A percentile compares a stretch with the other conserved stretches of the same genome.
These are phyloP conservation scores for Chrysolina oricalcia DNA, from an alignment of 2,888 invertebrate species.

Conservation along the genomic window DNA sequence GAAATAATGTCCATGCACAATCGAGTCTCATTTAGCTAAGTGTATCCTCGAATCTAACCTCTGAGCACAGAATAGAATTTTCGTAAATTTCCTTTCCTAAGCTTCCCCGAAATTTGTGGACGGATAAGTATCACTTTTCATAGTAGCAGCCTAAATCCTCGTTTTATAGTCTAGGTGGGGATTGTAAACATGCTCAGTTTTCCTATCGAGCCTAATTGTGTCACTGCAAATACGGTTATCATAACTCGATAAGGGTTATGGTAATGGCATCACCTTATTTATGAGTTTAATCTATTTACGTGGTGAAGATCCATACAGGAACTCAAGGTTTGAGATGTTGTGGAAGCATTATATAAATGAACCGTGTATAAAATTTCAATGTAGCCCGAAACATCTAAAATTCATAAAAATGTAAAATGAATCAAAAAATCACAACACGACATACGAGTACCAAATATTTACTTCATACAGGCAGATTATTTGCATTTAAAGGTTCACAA, in stretches of 20 bases:
- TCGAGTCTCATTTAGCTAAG: neutral
- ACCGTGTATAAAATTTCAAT: too few species aligned
- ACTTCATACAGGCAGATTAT: too few species aligned
- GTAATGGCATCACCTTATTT: constrained; percentile 31
- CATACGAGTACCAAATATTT: too few species aligned
- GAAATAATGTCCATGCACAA: neutral
- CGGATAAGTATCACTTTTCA: constrained; percentile 30
- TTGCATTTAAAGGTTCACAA: too few species aligned
- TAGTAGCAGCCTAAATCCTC: constrained; percentile 25
- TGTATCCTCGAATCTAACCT: neutral
- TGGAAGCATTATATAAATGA: too few species aligned
- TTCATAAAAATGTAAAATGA: too few species aligned
- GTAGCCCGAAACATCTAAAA: too few species aligned
- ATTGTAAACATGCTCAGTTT: constrained; percentile 32
- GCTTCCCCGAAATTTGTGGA: constrained; percentile 22
- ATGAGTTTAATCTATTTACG: constrained; percentile 28
- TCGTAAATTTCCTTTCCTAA: constrained; percentile 8
- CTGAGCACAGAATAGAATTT: constrained; percentile 25
- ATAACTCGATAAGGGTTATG: constrained; percentile 30
- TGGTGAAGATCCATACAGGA: too few species aligned
- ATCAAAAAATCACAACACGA: too few species aligned
- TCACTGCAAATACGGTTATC: constrained; percentile 31
- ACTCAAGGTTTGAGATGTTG: too few species aligned
- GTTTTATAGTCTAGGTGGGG: constrained; percentile 33
- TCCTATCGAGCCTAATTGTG: constrained; percentile 25